Evolutionary conservation across 2,888 invertebrate species (phyloP).

Genomic region (Copidosoma aretas): DNA sequence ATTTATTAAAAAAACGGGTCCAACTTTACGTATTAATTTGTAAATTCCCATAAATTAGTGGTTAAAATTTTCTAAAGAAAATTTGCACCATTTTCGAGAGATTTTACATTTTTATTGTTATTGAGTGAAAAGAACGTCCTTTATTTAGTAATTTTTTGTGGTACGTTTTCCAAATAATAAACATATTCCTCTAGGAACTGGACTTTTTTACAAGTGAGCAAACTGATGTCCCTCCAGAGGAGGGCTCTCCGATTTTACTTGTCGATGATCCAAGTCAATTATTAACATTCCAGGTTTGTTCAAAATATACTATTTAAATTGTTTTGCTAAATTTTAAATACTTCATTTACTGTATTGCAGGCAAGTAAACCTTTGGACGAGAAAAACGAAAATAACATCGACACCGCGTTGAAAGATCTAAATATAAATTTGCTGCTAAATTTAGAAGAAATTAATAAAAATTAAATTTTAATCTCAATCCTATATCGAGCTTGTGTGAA

Average conservation of each 20-base stretch:
- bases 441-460: slow-evolving; percentile 51
- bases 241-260: slow-evolving; percentile 55
- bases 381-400: slow-evolving; percentile 53
- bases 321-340: slow-evolving; percentile 2
- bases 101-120: too few species aligned
- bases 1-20: neutral
- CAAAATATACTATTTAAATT: neutral
- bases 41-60: too few species aligned
- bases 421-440: slow-evolving; percentile 57
- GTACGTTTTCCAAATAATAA: neutral
- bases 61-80: too few species aligned
- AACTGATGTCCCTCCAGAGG: slow-evolving; percentile 47
- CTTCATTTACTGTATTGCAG: slow-evolving; percentile 38
- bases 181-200: slow-evolving; percentile 16
- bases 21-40: neutral
- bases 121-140: slow-evolving; percentile 2
- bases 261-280: slow-evolving; percentile 57
- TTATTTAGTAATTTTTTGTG: neutral
- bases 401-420: slow-evolving; percentile 55
- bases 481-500: slow-evolving; percentile 31
- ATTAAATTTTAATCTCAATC: slow-evolving; percentile 21
- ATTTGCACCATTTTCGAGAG: too few species aligned
- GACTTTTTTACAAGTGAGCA: slow-evolving; percentile 46
- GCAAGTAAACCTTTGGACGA: slow-evolving; percentile 53
- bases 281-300: slow-evolving; percentile 52